Evolutionary conservation across 1,140 invertebrate genomes (phyloP).

Genomic region (Leptonema lineaticorne): DNA sequence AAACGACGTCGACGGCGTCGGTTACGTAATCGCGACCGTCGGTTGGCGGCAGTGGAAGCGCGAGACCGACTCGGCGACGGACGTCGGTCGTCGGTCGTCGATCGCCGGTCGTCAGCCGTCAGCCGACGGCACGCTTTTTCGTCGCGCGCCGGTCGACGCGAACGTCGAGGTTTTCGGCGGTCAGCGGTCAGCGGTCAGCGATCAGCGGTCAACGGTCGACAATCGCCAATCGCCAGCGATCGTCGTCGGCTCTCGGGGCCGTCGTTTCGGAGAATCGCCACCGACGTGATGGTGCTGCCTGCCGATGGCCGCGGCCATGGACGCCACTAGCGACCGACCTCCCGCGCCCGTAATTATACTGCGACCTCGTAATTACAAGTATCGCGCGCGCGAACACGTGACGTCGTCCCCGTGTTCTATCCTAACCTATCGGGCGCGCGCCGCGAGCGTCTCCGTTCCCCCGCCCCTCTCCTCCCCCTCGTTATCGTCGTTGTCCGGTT

Average conservation of each 20-base stretch:
- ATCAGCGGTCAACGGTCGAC: not conserved
- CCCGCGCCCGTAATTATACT: not conserved
- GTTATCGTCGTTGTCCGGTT: not conserved
- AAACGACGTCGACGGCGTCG: not conserved
- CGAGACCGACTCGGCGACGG: too few species aligned
- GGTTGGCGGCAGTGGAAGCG: not conserved
- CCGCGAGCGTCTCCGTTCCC: too few species aligned
- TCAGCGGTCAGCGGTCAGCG: not conserved
- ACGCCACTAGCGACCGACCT: conserved; percentile 8
- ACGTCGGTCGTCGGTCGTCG: not conserved
- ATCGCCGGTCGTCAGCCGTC: not conserved
- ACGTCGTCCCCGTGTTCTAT: not conserved
- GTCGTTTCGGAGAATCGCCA: not conserved
- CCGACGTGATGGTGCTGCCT: conserved; percentile 22
- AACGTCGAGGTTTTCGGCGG: not conserved
- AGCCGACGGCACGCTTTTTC: not conserved
- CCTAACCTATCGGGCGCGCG: not conserved
- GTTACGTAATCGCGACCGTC: not conserved
- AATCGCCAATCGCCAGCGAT: not conserved
- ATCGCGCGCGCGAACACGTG: not conserved
- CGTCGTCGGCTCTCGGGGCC: not conserved
- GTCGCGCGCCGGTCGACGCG: not conserved
- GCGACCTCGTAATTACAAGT: not conserved
- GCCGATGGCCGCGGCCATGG: conserved; percentile 19
- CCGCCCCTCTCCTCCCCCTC: not conserved